phyloP scores from a whole-genome alignment of 2,888 invertebrate species.

The Bimastos eiseni region DNA sequence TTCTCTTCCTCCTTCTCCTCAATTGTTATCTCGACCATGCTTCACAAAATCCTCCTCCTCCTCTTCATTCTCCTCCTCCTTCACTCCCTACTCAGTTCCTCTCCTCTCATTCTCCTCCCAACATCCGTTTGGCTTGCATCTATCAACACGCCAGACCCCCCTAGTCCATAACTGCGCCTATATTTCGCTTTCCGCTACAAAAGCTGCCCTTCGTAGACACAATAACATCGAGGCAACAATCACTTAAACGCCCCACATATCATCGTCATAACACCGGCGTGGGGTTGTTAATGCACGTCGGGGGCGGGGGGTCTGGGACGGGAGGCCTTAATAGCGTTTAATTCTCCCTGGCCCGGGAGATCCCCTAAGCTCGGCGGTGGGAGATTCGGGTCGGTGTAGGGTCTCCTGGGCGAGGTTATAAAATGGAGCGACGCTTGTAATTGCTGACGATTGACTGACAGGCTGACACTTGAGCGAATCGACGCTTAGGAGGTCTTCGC shows the following conservation, averaged over 20 bases:
- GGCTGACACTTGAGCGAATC: background rate
- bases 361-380: background rate
- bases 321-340: background rate
- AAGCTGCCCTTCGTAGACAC: background rate
- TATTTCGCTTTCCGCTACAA: background rate
- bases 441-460: background rate
- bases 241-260: background rate
- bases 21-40: too few relatives aligned
- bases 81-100: background rate
- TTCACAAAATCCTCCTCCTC: background rate
- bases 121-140: background rate
- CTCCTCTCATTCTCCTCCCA: background rate
- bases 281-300: too few relatives aligned
- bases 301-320: background rate
- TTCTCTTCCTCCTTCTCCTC: background rate
- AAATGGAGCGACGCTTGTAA: background rate
- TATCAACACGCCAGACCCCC: background rate
- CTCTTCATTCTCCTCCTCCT: background rate
- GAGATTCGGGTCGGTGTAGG: background rate
- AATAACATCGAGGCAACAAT: background rate
- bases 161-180: background rate
- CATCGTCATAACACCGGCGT: background rate
- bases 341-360: background rate
- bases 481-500: background rate
- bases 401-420: background rate